Percentiles rank a stretch among this genome's conserved stretches.
Evolutionary conservation across 2,113 vertebrate genomes (phyloP).

Genomic region (Australoheros scitulus): DNA sequence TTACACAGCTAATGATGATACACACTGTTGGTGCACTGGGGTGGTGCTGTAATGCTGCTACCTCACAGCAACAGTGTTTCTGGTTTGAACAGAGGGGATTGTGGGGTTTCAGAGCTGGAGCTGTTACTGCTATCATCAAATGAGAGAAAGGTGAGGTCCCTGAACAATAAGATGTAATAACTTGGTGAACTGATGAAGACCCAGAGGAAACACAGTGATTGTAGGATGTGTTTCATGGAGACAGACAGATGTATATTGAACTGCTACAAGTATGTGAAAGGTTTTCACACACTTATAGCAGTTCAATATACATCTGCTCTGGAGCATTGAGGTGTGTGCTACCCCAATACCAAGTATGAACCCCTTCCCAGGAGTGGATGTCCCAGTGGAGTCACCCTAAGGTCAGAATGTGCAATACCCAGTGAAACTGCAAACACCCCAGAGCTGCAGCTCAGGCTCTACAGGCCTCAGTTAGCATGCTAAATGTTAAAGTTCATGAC

Average conservation of each 20-base stretch:
- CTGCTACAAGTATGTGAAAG: no score
- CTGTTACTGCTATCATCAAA: neutral
- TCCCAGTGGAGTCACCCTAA: neutral
- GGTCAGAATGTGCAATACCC: no score
- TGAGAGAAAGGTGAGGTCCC: neutral
- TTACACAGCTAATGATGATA: neutral
- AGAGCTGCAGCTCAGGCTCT: neutral
- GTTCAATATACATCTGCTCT: neutral
- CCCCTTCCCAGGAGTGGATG: neutral
- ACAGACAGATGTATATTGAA: no score
- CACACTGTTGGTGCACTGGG: rapidly evolving
- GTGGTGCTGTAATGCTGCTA: neutral
- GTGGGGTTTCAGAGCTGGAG: neutral
- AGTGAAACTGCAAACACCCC: no score
- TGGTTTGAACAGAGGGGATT: neutral
- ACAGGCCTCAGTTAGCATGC: rapidly evolving
- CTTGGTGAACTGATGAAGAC: neutral
- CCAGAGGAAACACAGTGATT: neutral
- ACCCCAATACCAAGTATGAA: neutral
- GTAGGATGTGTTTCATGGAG: no score
- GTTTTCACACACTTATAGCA: no score
- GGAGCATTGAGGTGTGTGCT: neutral
- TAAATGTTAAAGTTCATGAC: neutral
- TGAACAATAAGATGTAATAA: neutral
- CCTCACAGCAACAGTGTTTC: neutral